Percentiles rank a stretch among this genome's conserved stretches.
Evolutionary conservation across 2,888 invertebrate genomes (phyloP).

Genomic region (Petrophora chlorosata): DNA sequence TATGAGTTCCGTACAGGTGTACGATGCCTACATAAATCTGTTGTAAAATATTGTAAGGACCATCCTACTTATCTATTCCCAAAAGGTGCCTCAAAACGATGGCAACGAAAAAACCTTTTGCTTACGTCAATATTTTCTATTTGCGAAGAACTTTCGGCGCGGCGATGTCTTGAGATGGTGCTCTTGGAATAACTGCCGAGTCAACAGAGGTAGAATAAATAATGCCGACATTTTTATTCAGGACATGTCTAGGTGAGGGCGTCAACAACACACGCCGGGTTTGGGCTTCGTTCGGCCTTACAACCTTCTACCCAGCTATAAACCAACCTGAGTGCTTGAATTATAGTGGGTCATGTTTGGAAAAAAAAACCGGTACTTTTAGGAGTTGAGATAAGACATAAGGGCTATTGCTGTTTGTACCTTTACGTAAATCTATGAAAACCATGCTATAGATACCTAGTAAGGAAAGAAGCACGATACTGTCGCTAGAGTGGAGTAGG

Average conservation of each 20-base stretch:
- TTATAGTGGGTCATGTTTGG: too few relatives aligned
- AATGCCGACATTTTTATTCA: conserved; percentile 61
- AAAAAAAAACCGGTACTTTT: background rate
- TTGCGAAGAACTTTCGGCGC: conserved; percentile 48
- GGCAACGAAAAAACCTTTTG: conserved; percentile 43
- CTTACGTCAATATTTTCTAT: conserved; percentile 55
- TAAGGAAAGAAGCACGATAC: too few relatives aligned
- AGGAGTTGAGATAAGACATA: too few relatives aligned
- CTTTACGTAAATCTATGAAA: background rate
- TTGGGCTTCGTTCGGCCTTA: conserved; percentile 31
- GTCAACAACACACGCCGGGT: conserved; percentile 40
- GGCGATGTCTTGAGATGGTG: conserved; percentile 44
- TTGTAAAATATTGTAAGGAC: background rate
- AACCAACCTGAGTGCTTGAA: background rate
- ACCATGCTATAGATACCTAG: too few relatives aligned
- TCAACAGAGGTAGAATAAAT: conserved; percentile 59
- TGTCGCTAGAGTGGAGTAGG: too few relatives aligned
- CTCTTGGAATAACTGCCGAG: conserved; percentile 47
- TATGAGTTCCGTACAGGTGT: too few relatives aligned
- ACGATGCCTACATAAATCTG: too few relatives aligned
- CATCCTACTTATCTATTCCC: conserved; percentile 14
- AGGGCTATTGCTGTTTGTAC: background rate
- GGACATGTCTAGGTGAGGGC: conserved; percentile 50
- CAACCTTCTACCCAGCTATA: background rate
- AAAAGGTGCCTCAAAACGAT: conserved; percentile 25